Evolutionary conservation across 1,140 invertebrate genomes (phyloP), one percentile per base, ranked within the genome.

Genomic region (Sipha flava): DNA sequence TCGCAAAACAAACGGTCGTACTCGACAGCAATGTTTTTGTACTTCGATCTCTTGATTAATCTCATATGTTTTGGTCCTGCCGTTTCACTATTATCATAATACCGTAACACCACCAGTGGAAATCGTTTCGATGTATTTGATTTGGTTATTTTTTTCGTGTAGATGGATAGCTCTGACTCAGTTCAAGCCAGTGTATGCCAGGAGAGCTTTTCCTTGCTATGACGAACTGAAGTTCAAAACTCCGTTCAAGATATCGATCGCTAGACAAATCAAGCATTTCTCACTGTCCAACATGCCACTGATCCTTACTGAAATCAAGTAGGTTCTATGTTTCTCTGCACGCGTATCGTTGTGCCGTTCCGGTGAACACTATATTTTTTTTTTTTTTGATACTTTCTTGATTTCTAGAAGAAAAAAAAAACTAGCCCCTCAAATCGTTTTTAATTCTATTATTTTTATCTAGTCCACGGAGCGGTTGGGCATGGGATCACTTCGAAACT

Each of bases 401-500:
- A n/a, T n/a, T n/a, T n/a, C n/a, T n/a, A n/a, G n/a, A n/a, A n/a
- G n/a, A n/a, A n/a, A n/a, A n/a, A n/a, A n/a, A n/a, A n/a, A n/a
- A n/a, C n/a, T n/a, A n/a, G n/a, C n/a, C n/a, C n/a, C n/a, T n/a
- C n/a, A n/a, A n/a, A n/a, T n/a, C n/a, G n/a, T n/a, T n/a, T 21
- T 21, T 16, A 2, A 64, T 64, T 34, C 18, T 59, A 14, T 31
- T 21, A 18, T 34, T 82, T 91, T 45, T n/a, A 84, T 73, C n/a
- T 16, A 72, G 87, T 43, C 84, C 87, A 1, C 1, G 47, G 9
- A 45, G 2, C 10, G 87, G 87, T 40, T 95, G 93, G 85, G 87
- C 90, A 3, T 93, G 92, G 90, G 93, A 95, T 84, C 88, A 91
- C 80, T 98, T 92, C 84, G 87, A 93, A 23, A 90, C 90, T 81